Evolutionary conservation across 2,888 invertebrate species (phyloP).

Genomic region (Caenorhabditis sp.): DNA sequence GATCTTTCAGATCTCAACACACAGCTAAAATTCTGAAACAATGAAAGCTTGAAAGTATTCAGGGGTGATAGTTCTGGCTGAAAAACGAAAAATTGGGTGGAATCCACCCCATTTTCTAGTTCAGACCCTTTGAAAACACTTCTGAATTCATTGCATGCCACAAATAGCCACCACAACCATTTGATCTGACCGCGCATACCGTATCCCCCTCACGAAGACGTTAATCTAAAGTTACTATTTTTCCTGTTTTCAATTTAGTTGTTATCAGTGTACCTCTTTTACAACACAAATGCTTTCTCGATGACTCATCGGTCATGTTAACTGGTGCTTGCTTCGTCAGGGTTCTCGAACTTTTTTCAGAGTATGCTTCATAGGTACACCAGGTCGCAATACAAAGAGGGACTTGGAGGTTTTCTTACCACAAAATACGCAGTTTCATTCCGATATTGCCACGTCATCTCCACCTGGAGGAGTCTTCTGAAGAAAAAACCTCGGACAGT

Average conservation of each 20-base stretch:
- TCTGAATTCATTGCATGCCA: neutral
- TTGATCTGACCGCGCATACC: conserved; percentile 17
- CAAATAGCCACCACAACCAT: neutral
- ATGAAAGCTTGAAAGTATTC: too few relatives aligned
- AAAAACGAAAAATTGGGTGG: too few relatives aligned
- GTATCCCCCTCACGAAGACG: neutral
- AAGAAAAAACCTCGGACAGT: neutral
- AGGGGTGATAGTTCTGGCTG: too few relatives aligned
- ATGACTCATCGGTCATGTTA: conserved; percentile 4
- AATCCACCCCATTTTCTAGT: too few relatives aligned
- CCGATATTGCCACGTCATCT: conserved; percentile 56
- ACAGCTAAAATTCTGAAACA: too few relatives aligned
- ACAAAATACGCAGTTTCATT: conserved; percentile 46
- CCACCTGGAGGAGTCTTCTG: neutral
- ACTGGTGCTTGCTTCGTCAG: neutral
- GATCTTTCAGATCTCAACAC: too few relatives aligned
- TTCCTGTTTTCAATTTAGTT: neutral
- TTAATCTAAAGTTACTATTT: conserved; percentile 24
- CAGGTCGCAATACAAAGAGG: neutral
- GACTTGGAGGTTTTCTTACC: conserved; percentile 24
- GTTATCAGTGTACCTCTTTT: conserved; percentile 16
- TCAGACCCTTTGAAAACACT: too few relatives aligned
- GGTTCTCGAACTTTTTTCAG: neutral
- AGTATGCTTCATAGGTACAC: neutral
- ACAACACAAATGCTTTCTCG: neutral